Evolutionary conservation across 2,888 invertebrate species (phyloP).

Genomic region (Diaperis boleti): DNA sequence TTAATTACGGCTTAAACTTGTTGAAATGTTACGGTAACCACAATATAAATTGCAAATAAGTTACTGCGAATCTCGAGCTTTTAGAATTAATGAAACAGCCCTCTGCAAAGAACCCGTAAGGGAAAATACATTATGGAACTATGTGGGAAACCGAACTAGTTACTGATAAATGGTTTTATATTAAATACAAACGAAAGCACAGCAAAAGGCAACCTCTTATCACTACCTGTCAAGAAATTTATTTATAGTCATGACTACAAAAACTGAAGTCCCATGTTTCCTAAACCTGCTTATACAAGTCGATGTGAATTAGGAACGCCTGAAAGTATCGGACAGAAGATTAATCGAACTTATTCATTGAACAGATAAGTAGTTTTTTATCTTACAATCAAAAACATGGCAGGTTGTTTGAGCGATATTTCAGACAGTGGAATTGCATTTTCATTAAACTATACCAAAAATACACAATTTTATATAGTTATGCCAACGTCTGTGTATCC

Average conservation of each 20-base stretch:
- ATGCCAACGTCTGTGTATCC: no score
- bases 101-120: neutral
- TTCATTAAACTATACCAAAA: no score
- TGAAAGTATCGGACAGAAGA: no score
- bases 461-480: no score
- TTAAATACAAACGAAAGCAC: neutral
- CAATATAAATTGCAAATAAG: neutral
- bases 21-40: no score
- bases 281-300: no score
- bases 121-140: neutral
- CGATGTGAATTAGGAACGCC: neutral
- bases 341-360: no score
- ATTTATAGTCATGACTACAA: constrained; percentile 2
- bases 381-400: no score
- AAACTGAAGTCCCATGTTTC: neutral
- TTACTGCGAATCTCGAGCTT: neutral
- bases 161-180: constrained; percentile 12
- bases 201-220: constrained; percentile 7
- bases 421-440: no score
- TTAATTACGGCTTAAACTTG: no score
- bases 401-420: no score
- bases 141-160: constrained; percentile 1
- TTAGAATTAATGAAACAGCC: neutral
- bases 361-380: no score
- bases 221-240: constrained; percentile 8